phyloP scores from a whole-genome alignment of 2,113 vertebrate species.

The Scomber colias region DNA sequence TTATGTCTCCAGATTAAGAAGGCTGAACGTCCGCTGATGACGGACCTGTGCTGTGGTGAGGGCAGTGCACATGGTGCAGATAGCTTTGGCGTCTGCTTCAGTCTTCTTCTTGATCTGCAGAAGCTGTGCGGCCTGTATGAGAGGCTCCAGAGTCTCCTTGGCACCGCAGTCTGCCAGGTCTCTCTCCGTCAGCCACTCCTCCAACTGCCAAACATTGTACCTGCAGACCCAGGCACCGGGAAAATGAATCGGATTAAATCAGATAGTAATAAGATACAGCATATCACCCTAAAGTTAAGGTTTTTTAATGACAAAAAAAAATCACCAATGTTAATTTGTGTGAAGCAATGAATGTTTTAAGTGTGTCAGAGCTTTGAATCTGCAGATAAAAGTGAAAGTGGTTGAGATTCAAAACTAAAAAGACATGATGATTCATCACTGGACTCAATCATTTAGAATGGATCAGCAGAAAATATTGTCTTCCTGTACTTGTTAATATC shows the following conservation, averaged over 20 bases:
- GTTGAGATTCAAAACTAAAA: too few relatives aligned
- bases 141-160: constrained; percentile 93
- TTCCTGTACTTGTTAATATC: too few relatives aligned
- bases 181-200: constrained; percentile 95
- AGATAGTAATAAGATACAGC: too few relatives aligned
- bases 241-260: constrained; percentile 2
- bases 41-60: constrained; percentile 93
- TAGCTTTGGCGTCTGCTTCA: constrained; percentile 92
- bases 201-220: constrained; percentile 97
- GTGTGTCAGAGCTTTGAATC: too few relatives aligned
- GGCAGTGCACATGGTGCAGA: constrained; percentile 93
- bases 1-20: background rate
- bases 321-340: too few relatives aligned
- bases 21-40: background rate
- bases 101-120: constrained; percentile 98
- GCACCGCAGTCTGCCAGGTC: constrained; percentile 91
- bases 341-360: too few relatives aligned
- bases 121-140: constrained; percentile 96
- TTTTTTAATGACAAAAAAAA: too few relatives aligned
- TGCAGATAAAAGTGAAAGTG: too few relatives aligned
- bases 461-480: too few relatives aligned
- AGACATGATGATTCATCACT: too few relatives aligned
- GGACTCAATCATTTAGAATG: too few relatives aligned
- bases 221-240: constrained; percentile 68
- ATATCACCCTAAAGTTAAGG: background rate